Percentiles rank a stretch among this genome's conserved stretches.
Conservation (phyloP, 2,888 invertebrate genomes). For the Drosophila leonis region DNA sequence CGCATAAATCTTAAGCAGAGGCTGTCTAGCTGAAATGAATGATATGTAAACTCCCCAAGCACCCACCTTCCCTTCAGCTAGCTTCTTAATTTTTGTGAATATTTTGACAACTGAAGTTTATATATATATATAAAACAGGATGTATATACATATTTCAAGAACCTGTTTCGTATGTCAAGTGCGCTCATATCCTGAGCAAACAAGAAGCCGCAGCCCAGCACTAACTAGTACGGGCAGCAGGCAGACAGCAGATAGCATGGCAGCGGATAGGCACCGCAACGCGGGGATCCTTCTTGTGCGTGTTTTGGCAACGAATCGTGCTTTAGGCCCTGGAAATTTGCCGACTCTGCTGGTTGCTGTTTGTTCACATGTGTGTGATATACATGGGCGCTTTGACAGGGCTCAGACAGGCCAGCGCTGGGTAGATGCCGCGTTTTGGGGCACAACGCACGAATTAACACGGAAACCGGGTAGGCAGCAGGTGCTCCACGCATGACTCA, state of each 20-base stretch:
- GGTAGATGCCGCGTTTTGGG: conserved; percentile 37
- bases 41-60: not conserved
- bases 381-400: conserved; percentile 62
- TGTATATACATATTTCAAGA: conserved; percentile 50
- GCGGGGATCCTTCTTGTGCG: conserved; percentile 25
- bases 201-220: conserved; percentile 31
- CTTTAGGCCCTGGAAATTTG: conserved; percentile 57
- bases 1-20: not conserved
- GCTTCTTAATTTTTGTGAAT: conserved; percentile 45
- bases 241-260: conserved; percentile 9
- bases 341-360: conserved; percentile 48
- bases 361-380: conserved; percentile 48
- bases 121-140: conserved; percentile 9
- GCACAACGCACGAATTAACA: conserved; percentile 76
- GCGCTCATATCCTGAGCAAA: conserved; percentile 63
- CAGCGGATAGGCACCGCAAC: not conserved
- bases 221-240: conserved; percentile 48
- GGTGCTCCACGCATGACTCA: conserved; percentile 72
- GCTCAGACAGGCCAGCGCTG: conserved; percentile 48
- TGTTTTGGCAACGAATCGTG: conserved; percentile 58
- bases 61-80: conserved; percentile 10
- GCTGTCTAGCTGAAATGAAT: not conserved
- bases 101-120: conserved; percentile 52
- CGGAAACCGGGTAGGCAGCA: conserved; percentile 61
- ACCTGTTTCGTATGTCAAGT: conserved; percentile 70